phyloP scores from a whole-genome alignment of 2,888 invertebrate species.

The Polylopha cassiicola region DNA sequence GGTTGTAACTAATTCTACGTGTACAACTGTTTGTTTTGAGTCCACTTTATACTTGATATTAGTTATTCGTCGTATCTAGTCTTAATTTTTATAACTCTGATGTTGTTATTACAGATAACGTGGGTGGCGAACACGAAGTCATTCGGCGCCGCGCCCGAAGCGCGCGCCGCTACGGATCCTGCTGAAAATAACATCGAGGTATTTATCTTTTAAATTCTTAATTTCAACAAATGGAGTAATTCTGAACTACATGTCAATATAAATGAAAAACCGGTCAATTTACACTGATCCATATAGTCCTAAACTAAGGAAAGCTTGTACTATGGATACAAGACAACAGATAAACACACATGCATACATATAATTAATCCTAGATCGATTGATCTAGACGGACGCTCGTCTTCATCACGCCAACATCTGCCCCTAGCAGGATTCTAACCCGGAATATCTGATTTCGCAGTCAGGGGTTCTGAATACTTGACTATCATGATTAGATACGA shows the following conservation, averaged over 20 bases:
- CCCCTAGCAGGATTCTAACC: too few relatives aligned
- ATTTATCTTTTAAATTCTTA: too few relatives aligned
- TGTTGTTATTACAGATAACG: slow-evolving; percentile 10
- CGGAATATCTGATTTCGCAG: too few relatives aligned
- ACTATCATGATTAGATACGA: not conserved
- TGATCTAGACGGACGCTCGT: too few relatives aligned
- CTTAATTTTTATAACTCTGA: not conserved
- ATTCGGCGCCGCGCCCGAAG: slow-evolving; percentile 6
- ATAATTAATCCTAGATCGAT: not conserved
- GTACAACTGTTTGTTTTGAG: not conserved
- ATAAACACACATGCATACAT: not conserved
- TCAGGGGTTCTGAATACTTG: too few relatives aligned
- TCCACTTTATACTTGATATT: not conserved
- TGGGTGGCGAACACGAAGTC: slow-evolving; percentile 17
- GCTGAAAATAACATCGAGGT: not conserved
- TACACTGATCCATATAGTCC: not conserved
- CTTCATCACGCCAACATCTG: too few relatives aligned
- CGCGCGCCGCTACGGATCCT: slow-evolving; percentile 5
- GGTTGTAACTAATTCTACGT: not conserved
- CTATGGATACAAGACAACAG: slow-evolving; percentile 4
- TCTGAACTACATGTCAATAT: too few relatives aligned
- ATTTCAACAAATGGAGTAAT: too few relatives aligned
- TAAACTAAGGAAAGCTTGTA: not conserved
- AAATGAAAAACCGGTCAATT: too few relatives aligned
- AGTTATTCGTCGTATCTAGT: not conserved